Conservation (phyloP, 2,113 vertebrate species). For the Mellivora capensis region DNA sequence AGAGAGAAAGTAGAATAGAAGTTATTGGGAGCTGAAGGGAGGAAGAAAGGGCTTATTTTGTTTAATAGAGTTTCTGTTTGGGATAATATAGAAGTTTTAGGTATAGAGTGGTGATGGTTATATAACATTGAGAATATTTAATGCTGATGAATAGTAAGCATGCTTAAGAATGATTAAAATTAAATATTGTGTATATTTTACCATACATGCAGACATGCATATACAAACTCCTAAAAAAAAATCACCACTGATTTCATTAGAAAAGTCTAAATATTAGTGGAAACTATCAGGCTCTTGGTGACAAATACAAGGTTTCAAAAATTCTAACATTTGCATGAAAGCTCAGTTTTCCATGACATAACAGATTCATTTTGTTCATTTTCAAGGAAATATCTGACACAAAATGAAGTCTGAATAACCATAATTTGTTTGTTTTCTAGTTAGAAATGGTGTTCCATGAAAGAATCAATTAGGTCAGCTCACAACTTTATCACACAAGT, state of each 20-base stretch:
- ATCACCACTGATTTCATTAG: background rate
- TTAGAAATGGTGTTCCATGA: background rate
- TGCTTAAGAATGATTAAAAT: background rate
- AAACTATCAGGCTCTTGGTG: background rate
- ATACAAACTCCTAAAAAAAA: background rate
- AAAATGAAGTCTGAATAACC: background rate
- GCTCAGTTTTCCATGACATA: background rate
- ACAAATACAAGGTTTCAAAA: background rate
- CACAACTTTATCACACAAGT: background rate
- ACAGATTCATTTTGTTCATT: background rate
- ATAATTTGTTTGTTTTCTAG: background rate
- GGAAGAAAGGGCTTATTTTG: background rate
- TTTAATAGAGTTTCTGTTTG: background rate
- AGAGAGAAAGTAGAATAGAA: background rate
- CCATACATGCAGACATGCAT: background rate
- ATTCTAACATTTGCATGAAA: background rate
- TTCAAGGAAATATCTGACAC: background rate
- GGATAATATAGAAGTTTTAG: background rate
- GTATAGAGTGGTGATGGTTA: background rate
- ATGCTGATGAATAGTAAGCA: background rate
- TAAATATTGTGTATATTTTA: background rate
- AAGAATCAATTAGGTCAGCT: background rate
- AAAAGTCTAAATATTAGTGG: background rate
- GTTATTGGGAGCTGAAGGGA: background rate
- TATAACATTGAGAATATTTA: background rate